phyloP scores from a whole-genome alignment of 2,113 vertebrate genomes.

The Toxotes jaculatrix region DNA sequence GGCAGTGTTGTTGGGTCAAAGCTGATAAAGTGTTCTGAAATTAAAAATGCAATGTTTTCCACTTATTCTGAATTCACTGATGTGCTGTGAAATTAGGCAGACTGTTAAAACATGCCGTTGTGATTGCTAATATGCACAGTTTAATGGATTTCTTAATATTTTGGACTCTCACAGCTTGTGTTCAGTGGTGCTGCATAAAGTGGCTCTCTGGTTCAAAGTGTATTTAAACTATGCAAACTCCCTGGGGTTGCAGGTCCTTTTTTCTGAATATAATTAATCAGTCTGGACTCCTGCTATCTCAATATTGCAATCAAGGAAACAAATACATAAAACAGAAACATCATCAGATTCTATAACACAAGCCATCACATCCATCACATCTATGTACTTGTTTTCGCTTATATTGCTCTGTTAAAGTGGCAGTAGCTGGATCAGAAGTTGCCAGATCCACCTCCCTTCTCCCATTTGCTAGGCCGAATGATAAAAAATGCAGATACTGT shows the following conservation, averaged over 20 bases:
- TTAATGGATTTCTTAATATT: slow-evolving; percentile 48
- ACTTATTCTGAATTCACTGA: slow-evolving; percentile 23
- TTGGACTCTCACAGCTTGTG: neutral
- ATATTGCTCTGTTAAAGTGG: neutral
- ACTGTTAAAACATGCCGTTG: slow-evolving; percentile 8
- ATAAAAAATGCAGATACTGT: neutral
- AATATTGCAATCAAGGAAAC: slow-evolving; percentile 65
- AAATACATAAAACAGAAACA: slow-evolving; percentile 54
- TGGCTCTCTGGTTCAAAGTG: slow-evolving; percentile 36
- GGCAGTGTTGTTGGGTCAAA: neutral
- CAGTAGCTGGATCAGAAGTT: slow-evolving; percentile 8
- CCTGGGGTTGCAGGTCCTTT: slow-evolving; percentile 10
- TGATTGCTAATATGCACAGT: slow-evolving; percentile 35
- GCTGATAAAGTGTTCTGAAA: slow-evolving; percentile 36
- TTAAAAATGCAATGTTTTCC: slow-evolving; percentile 25
- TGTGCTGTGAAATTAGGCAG: slow-evolving; percentile 43
- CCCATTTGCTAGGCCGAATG: neutral
- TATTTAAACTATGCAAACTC: slow-evolving; percentile 21
- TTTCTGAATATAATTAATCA: slow-evolving; percentile 59
- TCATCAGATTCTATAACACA: slow-evolving; percentile 54
- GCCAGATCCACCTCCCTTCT: neutral
- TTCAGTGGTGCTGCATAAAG: slow-evolving; percentile 27
- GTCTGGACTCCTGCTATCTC: slow-evolving; percentile 40
- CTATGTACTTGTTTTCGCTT: slow-evolving; percentile 5
- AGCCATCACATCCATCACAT: slow-evolving; percentile 47